phyloP scores from a whole-genome alignment of 2,888 invertebrate species.

The Acleris literana region DNA sequence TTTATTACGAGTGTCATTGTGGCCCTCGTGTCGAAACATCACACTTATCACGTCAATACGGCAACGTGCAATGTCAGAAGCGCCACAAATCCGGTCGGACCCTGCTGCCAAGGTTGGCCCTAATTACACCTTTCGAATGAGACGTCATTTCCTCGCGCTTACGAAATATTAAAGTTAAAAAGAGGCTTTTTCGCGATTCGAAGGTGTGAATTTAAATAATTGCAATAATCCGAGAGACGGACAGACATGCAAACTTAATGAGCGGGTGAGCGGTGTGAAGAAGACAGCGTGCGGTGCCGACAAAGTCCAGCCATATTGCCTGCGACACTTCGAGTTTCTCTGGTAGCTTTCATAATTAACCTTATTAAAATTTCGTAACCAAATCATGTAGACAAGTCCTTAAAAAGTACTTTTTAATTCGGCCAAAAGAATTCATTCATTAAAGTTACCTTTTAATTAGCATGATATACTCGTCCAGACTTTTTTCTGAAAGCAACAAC shows the following conservation, averaged over 20 bases:
- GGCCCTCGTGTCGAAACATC: constrained; percentile 63
- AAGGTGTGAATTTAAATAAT: constrained; percentile 84
- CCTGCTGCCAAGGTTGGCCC: constrained; percentile 75
- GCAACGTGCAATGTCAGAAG: constrained; percentile 68
- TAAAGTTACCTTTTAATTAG: neutral
- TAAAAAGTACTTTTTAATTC: neutral
- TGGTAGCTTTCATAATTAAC: constrained; percentile 26
- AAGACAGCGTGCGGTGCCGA: constrained; percentile 60
- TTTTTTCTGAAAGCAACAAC: constrained; percentile 6
- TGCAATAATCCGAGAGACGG: constrained; percentile 77
- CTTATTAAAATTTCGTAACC: constrained; percentile 28
- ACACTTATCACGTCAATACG: constrained; percentile 67
- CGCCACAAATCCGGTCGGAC: constrained; percentile 63
- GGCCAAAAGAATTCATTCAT: neutral
- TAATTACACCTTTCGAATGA: constrained; percentile 83
- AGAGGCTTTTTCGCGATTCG: constrained; percentile 76
- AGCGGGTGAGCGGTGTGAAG: constrained; percentile 67
- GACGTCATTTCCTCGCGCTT: constrained; percentile 81
- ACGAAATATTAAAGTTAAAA: constrained; percentile 81
- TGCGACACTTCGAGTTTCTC: constrained; percentile 16
- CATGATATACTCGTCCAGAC: neutral
- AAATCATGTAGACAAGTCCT: neutral
- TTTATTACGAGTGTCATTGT: constrained; percentile 27
- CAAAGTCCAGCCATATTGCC: constrained; percentile 43
- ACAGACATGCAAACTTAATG: constrained; percentile 80